A percentile compares a stretch with the other conserved stretches of the same genome.
Evolutionary conservation across 1,140 invertebrate genomes (phyloP).

Genomic region (Atopsyche davidsoni): DNA sequence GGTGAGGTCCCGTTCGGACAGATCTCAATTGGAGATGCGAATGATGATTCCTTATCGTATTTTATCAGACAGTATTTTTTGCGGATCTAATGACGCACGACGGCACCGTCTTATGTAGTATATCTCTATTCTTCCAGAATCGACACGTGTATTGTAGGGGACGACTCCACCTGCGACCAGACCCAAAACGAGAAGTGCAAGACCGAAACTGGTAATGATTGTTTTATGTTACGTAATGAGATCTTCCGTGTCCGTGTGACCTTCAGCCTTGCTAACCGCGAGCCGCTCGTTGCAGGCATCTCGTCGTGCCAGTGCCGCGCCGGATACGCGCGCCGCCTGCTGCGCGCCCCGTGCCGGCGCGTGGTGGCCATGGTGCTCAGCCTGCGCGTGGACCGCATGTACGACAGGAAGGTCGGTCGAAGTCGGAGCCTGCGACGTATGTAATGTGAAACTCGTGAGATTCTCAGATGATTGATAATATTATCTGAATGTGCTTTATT

Average conservation of each 20-base stretch:
- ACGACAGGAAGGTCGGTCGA: conserved; percentile 67
- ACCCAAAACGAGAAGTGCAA: conserved; percentile 82
- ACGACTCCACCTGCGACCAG: conserved; percentile 84
- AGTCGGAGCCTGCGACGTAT: too few relatives aligned
- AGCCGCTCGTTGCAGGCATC: conserved; percentile 63
- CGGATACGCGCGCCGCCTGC: conserved; percentile 72
- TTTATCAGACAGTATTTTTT: too few relatives aligned
- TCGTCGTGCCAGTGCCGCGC: conserved; percentile 83
- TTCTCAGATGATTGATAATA: too few relatives aligned
- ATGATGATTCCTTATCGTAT: too few relatives aligned
- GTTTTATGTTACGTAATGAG: background rate
- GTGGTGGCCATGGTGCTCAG: conserved; percentile 75
- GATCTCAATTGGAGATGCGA: too few relatives aligned
- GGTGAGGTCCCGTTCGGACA: conserved; percentile 36
- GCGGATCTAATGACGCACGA: background rate
- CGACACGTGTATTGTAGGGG: conserved; percentile 90
- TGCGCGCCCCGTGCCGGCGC: conserved; percentile 72
- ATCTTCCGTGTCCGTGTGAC: background rate
- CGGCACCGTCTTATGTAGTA: too few relatives aligned
- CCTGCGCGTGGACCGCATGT: conserved; percentile 74
- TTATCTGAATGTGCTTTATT: too few relatives aligned
- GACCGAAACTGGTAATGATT: conserved; percentile 65
- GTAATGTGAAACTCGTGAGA: too few relatives aligned
- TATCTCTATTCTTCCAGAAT: conserved; percentile 63
- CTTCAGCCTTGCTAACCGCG: too few relatives aligned